Percentiles rank a stretch among this genome's conserved stretches.
phyloP scores from a whole-genome alignment of 2,113 vertebrate genomes.

The Pluvianellus socialis region DNA sequence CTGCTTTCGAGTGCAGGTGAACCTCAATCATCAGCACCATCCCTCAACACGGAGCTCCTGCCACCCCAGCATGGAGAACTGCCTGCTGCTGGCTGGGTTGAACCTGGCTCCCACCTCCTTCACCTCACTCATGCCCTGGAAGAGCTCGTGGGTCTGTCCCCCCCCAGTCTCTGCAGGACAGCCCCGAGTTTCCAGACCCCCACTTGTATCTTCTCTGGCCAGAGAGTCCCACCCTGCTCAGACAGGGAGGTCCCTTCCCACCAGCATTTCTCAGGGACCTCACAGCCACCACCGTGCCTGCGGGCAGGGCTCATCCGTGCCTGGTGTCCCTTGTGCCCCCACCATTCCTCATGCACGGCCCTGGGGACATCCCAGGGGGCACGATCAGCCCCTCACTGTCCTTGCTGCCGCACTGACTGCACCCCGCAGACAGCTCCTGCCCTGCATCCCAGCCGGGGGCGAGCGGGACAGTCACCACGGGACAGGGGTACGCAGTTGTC shows the following conservation, averaged over 20 bases:
- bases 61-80: not conserved
- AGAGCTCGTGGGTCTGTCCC: not conserved
- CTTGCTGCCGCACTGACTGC: not conserved
- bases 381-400: not conserved
- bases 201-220: not conserved
- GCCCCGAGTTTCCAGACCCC: not conserved
- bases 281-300: too few relatives aligned
- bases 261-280: not conserved
- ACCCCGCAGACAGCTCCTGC: not conserved
- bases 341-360: fast-evolving
- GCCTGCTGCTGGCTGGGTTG: not conserved
- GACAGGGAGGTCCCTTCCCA: not conserved
- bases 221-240: not conserved
- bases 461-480: not conserved
- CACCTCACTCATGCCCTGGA: not conserved
- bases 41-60: not conserved
- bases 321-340: not conserved
- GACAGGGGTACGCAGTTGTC: not conserved
- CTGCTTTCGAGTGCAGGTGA: not conserved
- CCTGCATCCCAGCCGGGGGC: fast-evolving
- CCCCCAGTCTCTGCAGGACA: not conserved
- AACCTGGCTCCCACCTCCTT: not conserved
- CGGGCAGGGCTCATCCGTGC: not conserved
- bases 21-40: not conserved
- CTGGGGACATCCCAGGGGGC: not conserved